Base-by-base conservation (phyloP, 2,797 vertebrate species). In the Parambassis ranga region DNA sequence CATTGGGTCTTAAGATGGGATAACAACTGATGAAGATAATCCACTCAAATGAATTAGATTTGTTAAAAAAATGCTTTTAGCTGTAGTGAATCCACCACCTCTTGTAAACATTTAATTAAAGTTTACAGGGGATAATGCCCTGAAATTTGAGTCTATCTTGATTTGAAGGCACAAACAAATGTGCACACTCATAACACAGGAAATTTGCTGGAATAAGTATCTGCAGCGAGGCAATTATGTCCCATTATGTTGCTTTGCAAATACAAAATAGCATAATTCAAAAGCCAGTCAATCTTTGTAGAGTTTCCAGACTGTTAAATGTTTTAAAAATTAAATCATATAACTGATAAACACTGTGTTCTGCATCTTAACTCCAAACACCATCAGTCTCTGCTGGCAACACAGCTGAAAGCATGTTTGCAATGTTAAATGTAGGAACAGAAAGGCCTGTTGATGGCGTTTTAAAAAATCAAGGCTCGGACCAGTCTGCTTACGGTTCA, bases 31-130 rank as follows among this genome's bases (percentile, higher is more conserved):
- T 84, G 80, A 87, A 85, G 79, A 80, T 85, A 90, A 90, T 87
- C 81, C 86, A 83, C 84, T 88, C 76, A 83, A 83, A 89, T 85
- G 52, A 89, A 88, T 89, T 87, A 77, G 73, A 85, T 86, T 84
- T 82, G 73, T 79, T 74, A 44, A 75, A 65, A 66, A 74, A 70
- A 63, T 39, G 70, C 77, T 77, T 79, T 85, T 67, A 79, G 60
- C 62, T 32, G 7, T 57, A 68, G 81, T 73, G 66, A 76, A 69
- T 71, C 49, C 43, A 53, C 48, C 36, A 47, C 35, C 49, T 52
- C 61, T 53, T 70, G 77, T 79, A 79, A 84, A 83, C 81, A 87
- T 81, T 87, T 82, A 71, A 87, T 86, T 81, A 75, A 75, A 75
- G 61, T 75, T 82, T 81, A 81, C 65, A 46, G 37, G 31, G 31